Evolutionary conservation across 2,888 invertebrate species (phyloP).

Genomic region (Beris chalybata): DNA sequence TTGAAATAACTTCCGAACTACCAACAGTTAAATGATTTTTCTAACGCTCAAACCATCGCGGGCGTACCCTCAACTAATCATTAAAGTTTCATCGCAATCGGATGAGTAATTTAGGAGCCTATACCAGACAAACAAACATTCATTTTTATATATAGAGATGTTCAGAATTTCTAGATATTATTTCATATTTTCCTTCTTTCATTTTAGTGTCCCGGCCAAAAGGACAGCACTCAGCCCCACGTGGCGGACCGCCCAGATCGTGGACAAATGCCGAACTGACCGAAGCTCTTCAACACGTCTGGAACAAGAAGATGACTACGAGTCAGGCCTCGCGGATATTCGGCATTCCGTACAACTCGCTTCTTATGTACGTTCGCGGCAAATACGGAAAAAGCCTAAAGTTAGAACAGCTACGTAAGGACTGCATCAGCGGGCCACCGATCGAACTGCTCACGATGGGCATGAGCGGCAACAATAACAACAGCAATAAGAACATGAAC

Average conservation of each 20-base stretch:
- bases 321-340: slow-evolving; percentile 88
- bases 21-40: too few relatives aligned
- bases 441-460: slow-evolving; percentile 70
- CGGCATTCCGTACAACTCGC: slow-evolving; percentile 90
- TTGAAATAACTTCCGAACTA: too few relatives aligned
- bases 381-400: slow-evolving; percentile 92
- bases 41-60: too few relatives aligned
- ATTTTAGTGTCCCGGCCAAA: slow-evolving; percentile 77
- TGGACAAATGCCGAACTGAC: slow-evolving; percentile 92
- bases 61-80: too few relatives aligned
- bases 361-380: slow-evolving; percentile 89
- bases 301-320: slow-evolving; percentile 94
- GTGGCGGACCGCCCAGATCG: slow-evolving; percentile 87
- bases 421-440: slow-evolving; percentile 80
- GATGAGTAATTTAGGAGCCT: too few relatives aligned
- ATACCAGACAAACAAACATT: too few relatives aligned
- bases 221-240: slow-evolving; percentile 87
- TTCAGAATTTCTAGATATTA: too few relatives aligned
- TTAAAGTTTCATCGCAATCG: too few relatives aligned
- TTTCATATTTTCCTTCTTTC: slow-evolving; percentile 22
- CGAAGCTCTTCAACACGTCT: slow-evolving; percentile 89
- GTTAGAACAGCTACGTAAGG: slow-evolving; percentile 82
- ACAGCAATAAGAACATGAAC: slow-evolving; percentile 58
- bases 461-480: slow-evolving; percentile 59
- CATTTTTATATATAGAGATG: too few relatives aligned